phyloP scores from a whole-genome alignment of 2,113 vertebrate genomes.

The Sakesphorus luctuosus region DNA sequence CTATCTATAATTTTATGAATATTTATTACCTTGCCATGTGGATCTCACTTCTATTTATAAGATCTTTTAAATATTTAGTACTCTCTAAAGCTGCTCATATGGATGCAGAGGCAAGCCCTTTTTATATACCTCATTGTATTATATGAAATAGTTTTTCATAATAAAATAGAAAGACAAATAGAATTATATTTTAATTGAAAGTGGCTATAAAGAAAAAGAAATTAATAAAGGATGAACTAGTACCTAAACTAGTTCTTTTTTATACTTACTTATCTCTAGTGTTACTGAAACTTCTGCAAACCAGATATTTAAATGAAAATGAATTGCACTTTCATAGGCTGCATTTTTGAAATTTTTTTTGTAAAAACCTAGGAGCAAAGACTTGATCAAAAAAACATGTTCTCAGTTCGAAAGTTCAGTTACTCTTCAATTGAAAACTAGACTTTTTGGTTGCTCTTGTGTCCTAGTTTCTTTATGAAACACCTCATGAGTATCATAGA shows the following conservation, averaged over 20 bases:
- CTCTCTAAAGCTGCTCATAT: not conserved
- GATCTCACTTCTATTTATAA: slow-evolving; percentile 41
- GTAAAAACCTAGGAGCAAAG: not conserved
- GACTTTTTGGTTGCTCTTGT: not conserved
- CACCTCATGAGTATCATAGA: not conserved
- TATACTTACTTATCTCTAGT: not conserved
- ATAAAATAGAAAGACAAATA: not conserved
- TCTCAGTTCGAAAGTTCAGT: not conserved
- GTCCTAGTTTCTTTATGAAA: not conserved
- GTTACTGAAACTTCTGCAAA: not conserved
- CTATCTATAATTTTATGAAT: slow-evolving; percentile 38
- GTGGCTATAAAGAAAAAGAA: not conserved
- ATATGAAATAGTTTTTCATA: not conserved
- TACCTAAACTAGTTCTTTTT: not conserved
- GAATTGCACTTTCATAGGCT: not conserved
- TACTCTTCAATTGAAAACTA: not conserved
- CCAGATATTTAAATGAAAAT: not conserved
- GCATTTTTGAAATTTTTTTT: not conserved
- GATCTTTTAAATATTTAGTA: slow-evolving; percentile 39
- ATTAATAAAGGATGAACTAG: not conserved
- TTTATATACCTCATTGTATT: not conserved
- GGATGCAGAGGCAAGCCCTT: not conserved
- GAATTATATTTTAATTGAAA: not conserved
- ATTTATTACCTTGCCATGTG: slow-evolving; percentile 54
- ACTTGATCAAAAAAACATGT: not conserved